These are phyloP conservation scores for Halcyon smyrnensis DNA, from an alignment of 2,797 vertebrate species.

Conservation along the genomic window DNA sequence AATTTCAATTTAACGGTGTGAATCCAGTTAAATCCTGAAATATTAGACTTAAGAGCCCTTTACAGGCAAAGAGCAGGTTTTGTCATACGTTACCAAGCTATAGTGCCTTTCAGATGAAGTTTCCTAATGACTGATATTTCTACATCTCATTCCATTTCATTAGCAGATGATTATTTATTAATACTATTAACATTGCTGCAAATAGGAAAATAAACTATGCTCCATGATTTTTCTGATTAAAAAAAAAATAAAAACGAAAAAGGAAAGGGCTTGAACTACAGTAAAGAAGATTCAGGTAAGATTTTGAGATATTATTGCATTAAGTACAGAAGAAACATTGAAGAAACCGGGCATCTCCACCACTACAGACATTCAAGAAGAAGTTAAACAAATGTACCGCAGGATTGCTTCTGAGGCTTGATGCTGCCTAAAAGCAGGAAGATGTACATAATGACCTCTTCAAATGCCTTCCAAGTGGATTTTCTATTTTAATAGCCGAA, in stretches of 20 bases:
- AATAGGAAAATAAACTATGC: not conserved
- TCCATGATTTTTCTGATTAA: not conserved
- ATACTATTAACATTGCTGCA: not conserved
- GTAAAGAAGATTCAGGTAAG: not conserved
- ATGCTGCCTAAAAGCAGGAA: not conserved
- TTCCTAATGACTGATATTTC: not conserved
- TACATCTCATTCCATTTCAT: not conserved
- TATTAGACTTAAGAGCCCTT: not conserved
- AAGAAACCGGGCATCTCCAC: not conserved
- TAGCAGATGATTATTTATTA: not conserved
- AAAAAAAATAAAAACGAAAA: not conserved
- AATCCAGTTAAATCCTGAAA: constrained; percentile 18
- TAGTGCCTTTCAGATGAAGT: not conserved
- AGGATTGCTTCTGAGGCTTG: not conserved
- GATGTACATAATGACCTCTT: not conserved
- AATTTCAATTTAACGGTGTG: constrained; percentile 53
- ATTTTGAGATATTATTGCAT: not conserved
- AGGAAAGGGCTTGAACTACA: not conserved
- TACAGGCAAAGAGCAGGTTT: not conserved
- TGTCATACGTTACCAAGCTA: not conserved
- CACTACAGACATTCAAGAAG: not conserved
- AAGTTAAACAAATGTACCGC: not conserved
- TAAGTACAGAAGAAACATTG: not conserved
- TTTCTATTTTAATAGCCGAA: not conserved
- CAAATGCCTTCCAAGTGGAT: not conserved